A percentile compares a stretch with the other conserved stretches of the same genome.
Conservation (phyloP, 2,888 invertebrate species). For the Lacanobia wlatinum region DNA sequence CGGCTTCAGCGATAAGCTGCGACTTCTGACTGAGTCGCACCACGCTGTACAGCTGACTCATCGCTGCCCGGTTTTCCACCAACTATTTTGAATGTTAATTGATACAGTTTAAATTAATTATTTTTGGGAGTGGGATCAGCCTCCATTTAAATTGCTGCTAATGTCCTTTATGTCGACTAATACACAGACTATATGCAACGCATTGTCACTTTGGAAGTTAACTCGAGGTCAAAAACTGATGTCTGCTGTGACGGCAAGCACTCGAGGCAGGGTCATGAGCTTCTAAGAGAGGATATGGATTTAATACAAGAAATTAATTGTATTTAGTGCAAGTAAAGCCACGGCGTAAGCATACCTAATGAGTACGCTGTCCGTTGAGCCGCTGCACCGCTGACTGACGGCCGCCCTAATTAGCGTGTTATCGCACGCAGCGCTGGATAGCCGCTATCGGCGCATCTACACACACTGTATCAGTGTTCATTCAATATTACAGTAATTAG, state of each 20-base stretch:
- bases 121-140: too few relatives aligned
- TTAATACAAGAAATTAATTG: not conserved
- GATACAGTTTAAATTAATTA: too few relatives aligned
- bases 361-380: not conserved
- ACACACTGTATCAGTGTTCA: conserved; percentile 7
- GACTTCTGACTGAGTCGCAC: not conserved
- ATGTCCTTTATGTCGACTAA: not conserved
- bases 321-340: not conserved
- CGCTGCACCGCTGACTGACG: not conserved
- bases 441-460: conserved; percentile 9
- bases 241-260: not conserved
- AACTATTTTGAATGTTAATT: too few relatives aligned
- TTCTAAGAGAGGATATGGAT: not conserved
- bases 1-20: conserved; percentile 41
- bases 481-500: conserved; percentile 19
- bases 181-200: not conserved
- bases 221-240: not conserved
- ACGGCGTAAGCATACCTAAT: not conserved
- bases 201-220: not conserved
- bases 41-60: conserved; percentile 15
- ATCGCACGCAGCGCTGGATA: conserved; percentile 9
- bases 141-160: not conserved
- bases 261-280: not conserved
- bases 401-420: not conserved
- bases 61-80: too few relatives aligned